Percentiles rank a stretch among this genome's conserved stretches.
Evolutionary conservation across 2,888 invertebrate species (phyloP).

Genomic region (Neocrepidodera transversa): DNA sequence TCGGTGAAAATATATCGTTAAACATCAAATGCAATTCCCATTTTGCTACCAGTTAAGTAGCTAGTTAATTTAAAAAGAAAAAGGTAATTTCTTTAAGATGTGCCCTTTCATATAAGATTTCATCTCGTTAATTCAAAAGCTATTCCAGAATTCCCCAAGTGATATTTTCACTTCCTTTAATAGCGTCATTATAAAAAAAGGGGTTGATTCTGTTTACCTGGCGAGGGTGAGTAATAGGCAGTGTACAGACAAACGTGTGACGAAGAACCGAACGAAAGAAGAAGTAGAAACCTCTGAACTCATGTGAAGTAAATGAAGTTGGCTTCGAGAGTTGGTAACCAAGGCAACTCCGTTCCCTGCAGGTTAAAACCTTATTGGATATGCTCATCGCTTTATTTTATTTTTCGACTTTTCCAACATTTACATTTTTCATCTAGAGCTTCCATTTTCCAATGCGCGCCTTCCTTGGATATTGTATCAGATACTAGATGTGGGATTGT

Average conservation of each 20-base stretch:
- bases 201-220: conserved; percentile 30
- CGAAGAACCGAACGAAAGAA: conserved; percentile 18
- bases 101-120: conserved; percentile 22
- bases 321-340: conserved; percentile 54
- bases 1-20: no score
- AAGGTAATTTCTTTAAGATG: conserved; percentile 19
- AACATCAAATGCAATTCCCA: conserved; percentile 6
- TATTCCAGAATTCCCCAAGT: conserved; percentile 27
- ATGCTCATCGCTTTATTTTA: conserved; percentile 60
- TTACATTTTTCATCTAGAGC: conserved; percentile 58
- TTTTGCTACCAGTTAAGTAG: conserved; percentile 1
- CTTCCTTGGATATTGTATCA: conserved; percentile 52
- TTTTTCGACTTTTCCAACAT: conserved; percentile 56
- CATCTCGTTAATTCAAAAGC: conserved; percentile 33
- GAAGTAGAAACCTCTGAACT: conserved; percentile 38
- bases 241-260: conserved; percentile 26
- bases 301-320: conserved; percentile 55
- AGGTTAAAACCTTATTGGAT: conserved; percentile 62
- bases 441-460: conserved; percentile 57
- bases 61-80: background rate
- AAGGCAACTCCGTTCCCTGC: conserved; percentile 58
- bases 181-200: conserved; percentile 33
- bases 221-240: conserved; percentile 23
- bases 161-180: conserved; percentile 34
- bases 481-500: conserved; percentile 32